Evolutionary conservation across 2,797 vertebrate species (phyloP).

Genomic region (Chaenodraco wilsoni): DNA sequence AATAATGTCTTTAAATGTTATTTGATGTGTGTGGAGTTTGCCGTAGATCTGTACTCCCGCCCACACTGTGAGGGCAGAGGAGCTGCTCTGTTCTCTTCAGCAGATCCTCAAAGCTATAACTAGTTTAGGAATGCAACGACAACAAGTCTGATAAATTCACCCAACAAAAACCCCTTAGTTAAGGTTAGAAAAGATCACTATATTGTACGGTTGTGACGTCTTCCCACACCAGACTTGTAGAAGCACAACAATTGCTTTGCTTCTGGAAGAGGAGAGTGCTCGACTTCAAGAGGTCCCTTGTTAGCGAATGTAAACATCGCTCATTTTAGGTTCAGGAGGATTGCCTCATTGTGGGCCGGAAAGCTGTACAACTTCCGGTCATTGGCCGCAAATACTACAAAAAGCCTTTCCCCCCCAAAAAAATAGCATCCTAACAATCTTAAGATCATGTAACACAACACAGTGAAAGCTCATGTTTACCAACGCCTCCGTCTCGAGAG

Average conservation of each 20-base stretch:
- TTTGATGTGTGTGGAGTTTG: neutral
- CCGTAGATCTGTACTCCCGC: neutral
- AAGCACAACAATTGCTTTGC: neutral
- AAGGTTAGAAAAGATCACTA: neutral
- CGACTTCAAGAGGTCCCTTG: neutral
- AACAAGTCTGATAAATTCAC: neutral
- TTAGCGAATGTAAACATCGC: conserved; percentile 9
- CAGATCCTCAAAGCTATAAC: neutral
- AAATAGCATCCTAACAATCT: neutral
- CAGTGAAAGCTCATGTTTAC: conserved; percentile 3
- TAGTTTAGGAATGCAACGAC: neutral
- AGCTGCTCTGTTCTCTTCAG: neutral
- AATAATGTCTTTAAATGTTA: neutral
- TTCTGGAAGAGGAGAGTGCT: neutral
- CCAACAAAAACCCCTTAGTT: neutral
- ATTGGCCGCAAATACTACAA: neutral
- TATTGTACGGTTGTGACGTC: neutral
- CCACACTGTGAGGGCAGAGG: neutral
- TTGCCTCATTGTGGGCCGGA: neutral
- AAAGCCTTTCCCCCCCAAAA: neutral
- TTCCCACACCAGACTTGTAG: neutral
- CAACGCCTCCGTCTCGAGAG: neutral
- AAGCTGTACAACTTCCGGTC: neutral
- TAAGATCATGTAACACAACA: neutral
- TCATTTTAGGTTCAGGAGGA: conserved; percentile 2